A percentile compares a stretch with the other conserved stretches of the same genome.
Evolutionary conservation across 2,113 vertebrate species (phyloP).

Genomic region (Gopherus flavomarginatus): DNA sequence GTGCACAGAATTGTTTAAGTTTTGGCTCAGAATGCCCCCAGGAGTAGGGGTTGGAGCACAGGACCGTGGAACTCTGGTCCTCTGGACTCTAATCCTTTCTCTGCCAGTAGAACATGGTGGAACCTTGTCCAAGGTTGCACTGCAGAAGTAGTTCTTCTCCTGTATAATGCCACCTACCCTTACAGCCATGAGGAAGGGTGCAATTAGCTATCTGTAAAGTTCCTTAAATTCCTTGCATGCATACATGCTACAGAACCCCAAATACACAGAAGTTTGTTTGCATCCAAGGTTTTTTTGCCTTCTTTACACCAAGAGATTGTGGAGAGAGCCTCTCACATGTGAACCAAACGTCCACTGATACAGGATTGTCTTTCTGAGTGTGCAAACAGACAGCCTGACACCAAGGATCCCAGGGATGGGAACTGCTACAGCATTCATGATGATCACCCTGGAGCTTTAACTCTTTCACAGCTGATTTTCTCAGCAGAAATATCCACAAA

Average conservation of each 20-base stretch:
- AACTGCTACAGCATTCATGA: not conserved
- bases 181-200: rapidly evolving
- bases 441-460: not conserved
- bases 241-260: not conserved
- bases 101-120: not conserved
- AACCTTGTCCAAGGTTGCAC: not conserved
- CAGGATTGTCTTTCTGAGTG: not conserved
- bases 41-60: not conserved
- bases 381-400: not conserved
- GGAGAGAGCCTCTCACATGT: not conserved
- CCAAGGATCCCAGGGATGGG: not conserved
- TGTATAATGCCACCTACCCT: not conserved
- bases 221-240: rapidly evolving
- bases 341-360: not conserved
- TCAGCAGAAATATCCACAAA: not conserved
- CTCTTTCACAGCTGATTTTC: not conserved
- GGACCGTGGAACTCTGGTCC: not conserved
- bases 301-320: not conserved
- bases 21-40: no score
- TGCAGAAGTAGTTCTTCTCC: not conserved
- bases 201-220: not conserved
- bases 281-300: not conserved
- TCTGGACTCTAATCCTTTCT: not conserved
- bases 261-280: not conserved
- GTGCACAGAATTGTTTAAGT: no score